Evolutionary conservation across 2,797 vertebrate species (phyloP).

Genomic region (Fundulus diaphanus): DNA sequence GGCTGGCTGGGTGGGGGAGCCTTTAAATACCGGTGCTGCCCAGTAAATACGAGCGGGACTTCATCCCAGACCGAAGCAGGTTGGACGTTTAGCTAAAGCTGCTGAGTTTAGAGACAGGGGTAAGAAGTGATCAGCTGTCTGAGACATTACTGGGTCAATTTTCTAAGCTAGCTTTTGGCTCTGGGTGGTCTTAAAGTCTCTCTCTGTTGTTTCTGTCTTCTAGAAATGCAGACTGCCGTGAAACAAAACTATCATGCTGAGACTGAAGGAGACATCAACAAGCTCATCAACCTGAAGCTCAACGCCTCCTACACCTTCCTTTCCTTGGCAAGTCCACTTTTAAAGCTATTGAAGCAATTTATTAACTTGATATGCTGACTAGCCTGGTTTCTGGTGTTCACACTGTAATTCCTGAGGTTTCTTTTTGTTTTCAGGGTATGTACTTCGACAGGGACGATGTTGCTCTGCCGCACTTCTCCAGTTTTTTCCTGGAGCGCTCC

Average conservation of each 20-base stretch:
- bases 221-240: constrained; percentile 78
- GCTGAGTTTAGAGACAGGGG: neutral
- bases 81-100: neutral
- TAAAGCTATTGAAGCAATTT: neutral
- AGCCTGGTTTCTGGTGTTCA: neutral
- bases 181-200: neutral
- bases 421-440: constrained; percentile 72
- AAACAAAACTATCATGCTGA: constrained; percentile 79
- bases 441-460: constrained; percentile 87
- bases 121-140: neutral
- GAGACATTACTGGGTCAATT: neutral
- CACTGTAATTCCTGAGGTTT: neutral
- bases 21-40: constrained; percentile 16
- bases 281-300: constrained; percentile 79
- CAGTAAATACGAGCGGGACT: neutral
- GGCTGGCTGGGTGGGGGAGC: constrained; percentile 21
- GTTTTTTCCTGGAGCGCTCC: constrained; percentile 81
- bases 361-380: neutral
- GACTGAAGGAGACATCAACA: constrained; percentile 78
- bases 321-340: constrained; percentile 64
- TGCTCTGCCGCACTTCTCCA: constrained; percentile 81
- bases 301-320: constrained; percentile 79
- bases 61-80: neutral
- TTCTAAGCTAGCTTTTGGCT: neutral
- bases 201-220: neutral